phyloP scores from a whole-genome alignment of 2,888 invertebrate genomes.

The Eremobia ochroleuca region DNA sequence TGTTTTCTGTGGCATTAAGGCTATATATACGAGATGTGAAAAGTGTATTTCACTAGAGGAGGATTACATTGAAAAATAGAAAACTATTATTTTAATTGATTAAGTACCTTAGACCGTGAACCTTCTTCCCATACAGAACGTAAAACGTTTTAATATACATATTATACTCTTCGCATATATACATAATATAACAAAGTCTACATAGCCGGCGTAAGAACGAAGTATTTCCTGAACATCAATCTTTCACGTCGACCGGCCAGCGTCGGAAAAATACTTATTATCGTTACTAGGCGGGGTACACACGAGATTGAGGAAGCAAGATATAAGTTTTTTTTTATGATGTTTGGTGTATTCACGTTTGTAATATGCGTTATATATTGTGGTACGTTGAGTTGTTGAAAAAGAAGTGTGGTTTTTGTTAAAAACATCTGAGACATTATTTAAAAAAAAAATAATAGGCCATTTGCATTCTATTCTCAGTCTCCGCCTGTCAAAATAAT shows the following conservation, averaged over 20 bases:
- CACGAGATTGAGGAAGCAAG: constrained; percentile 38
- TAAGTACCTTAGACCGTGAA: no score
- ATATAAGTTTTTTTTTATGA: constrained; percentile 15
- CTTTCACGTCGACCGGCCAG: constrained; percentile 70
- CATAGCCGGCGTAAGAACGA: constrained; percentile 48
- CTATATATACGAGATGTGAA: no score
- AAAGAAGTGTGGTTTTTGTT: background rate
- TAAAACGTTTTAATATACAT: background rate
- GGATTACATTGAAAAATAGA: no score
- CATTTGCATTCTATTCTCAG: background rate
- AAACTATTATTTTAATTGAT: no score
- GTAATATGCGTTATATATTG: background rate
- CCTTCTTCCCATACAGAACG: background rate
- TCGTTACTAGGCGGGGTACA: constrained; percentile 63
- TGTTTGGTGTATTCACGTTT: background rate
- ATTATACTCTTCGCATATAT: background rate
- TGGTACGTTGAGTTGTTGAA: background rate
- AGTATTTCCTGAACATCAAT: constrained; percentile 71
- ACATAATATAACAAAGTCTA: constrained; percentile 52
- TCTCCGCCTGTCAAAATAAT: background rate
- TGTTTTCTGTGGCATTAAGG: no score
- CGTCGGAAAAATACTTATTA: constrained; percentile 73
- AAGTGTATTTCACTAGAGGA: no score
- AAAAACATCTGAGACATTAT: no score
- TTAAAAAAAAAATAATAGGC: no score